Evolutionary conservation across 2,888 invertebrate species (phyloP).

Genomic region (Helicoverpa assulta): DNA sequence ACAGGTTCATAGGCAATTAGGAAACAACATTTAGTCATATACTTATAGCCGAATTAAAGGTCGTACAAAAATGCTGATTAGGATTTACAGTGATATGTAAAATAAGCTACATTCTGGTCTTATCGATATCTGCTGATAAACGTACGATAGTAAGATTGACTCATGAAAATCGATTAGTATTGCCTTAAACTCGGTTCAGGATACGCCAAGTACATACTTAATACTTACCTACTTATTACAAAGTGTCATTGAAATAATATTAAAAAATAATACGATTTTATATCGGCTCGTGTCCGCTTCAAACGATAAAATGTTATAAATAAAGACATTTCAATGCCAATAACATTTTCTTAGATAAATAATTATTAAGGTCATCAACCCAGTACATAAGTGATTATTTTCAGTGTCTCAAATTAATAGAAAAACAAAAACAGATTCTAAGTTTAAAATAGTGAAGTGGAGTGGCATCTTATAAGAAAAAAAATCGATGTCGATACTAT

Average conservation of each 20-base stretch:
- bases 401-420: neutral
- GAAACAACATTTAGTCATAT: neutral
- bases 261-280: conserved; percentile 2
- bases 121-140: conserved; percentile 62
- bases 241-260: neutral
- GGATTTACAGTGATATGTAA: conserved; percentile 26
- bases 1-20: neutral
- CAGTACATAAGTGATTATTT: conserved; percentile 10
- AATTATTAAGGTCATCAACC: conserved; percentile 46
- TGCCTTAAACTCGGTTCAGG: conserved; percentile 29
- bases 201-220: neutral
- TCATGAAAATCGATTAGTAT: conserved; percentile 56
- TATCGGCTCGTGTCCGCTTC: conserved; percentile 36
- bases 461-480: conserved; percentile 2
- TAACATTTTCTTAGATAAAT: conserved; percentile 37
- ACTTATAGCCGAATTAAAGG: neutral
- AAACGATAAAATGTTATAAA: conserved; percentile 47
- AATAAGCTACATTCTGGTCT: conserved; percentile 44
- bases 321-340: conserved; percentile 58
- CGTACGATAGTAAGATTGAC: conserved; percentile 46
- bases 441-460: conserved; percentile 45
- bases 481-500: conserved; percentile 13
- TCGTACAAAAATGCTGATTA: conserved; percentile 8
- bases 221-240: no score
- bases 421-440: neutral